phyloP scores from a whole-genome alignment of 2,888 invertebrate genomes.

The Periphyllus acericola region DNA sequence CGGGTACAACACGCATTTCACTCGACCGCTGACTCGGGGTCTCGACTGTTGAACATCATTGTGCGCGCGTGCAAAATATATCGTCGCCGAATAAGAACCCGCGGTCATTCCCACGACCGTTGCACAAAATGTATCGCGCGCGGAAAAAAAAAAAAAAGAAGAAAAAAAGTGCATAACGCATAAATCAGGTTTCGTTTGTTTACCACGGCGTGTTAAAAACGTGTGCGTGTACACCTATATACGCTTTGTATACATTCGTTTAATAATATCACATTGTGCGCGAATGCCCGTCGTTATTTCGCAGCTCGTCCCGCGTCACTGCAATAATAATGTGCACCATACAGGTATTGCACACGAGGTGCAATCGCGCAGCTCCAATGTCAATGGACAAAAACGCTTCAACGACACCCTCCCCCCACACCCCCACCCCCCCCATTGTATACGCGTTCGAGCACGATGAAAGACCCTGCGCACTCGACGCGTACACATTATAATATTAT shows the following conservation, averaged over 20 bases:
- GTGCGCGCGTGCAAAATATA: not conserved
- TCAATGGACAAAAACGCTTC: slow-evolving; percentile 28
- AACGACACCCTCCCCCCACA: not conserved
- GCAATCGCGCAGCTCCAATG: not conserved
- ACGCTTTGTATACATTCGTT: not conserved
- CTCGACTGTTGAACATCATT: no score
- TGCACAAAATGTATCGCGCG: not conserved
- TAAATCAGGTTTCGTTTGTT: slow-evolving; percentile 59
- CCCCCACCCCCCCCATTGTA: slow-evolving; percentile 6
- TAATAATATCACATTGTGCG: slow-evolving; percentile 5
- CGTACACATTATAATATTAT: not conserved
- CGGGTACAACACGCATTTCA: not conserved
- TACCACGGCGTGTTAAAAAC: slow-evolving; percentile 11
- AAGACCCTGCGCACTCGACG: not conserved
- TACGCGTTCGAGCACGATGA: slow-evolving; percentile 6
- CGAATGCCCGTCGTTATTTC: not conserved
- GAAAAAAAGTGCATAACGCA: slow-evolving; percentile 30
- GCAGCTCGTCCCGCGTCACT: not conserved
- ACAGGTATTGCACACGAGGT: not conserved
- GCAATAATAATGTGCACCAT: not conserved
- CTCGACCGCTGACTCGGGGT: not conserved
- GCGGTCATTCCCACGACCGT: slow-evolving; percentile 47
- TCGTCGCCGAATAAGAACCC: not conserved
- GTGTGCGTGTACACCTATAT: not conserved
- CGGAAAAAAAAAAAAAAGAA: not conserved